A percentile compares a stretch with the other conserved stretches of the same genome.
These are phyloP conservation scores for Drosophila pseudotalamancana DNA, from an alignment of 2,888 invertebrate genomes.

Conservation along the genomic window DNA sequence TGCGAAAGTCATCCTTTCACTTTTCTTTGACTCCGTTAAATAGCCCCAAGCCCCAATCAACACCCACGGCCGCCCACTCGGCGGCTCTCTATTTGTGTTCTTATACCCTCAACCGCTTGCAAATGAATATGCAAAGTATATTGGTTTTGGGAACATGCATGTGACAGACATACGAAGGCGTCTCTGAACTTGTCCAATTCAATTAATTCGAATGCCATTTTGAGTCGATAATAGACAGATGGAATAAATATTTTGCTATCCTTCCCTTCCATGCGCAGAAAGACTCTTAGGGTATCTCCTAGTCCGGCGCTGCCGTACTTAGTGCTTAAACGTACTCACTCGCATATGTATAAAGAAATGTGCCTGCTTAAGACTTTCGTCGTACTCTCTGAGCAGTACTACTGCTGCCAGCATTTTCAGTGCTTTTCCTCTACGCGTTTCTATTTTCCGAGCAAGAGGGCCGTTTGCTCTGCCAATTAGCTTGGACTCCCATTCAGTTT, in stretches of 20 bases:
- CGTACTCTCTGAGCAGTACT: constrained; percentile 49
- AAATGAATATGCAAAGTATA: too few relatives aligned
- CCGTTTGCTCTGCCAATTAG: constrained; percentile 26
- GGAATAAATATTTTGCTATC: too few relatives aligned
- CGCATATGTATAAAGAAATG: too few relatives aligned
- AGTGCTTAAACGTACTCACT: too few relatives aligned
- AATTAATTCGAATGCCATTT: too few relatives aligned
- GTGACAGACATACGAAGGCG: too few relatives aligned
- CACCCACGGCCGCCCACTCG: not conserved
- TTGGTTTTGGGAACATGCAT: too few relatives aligned
- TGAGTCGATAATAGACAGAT: too few relatives aligned
- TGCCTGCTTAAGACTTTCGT: constrained; percentile 7
- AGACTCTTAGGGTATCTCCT: not conserved
- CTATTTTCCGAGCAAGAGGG: constrained; percentile 39
- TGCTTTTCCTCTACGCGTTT: constrained; percentile 13
- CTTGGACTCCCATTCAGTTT: constrained; percentile 57
- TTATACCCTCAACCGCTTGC: too few relatives aligned
- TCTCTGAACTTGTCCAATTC: too few relatives aligned
- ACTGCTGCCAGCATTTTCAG: constrained; percentile 49
- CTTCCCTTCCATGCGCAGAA: too few relatives aligned
- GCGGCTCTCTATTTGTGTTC: not conserved
- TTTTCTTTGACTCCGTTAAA: not conserved
- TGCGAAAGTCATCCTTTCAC: not conserved
- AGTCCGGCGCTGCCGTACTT: not conserved
- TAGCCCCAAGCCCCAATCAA: not conserved